These are phyloP conservation scores for Trichomycterus rosablanca DNA, from an alignment of 2,113 vertebrate genomes.

Conservation along the genomic window DNA sequence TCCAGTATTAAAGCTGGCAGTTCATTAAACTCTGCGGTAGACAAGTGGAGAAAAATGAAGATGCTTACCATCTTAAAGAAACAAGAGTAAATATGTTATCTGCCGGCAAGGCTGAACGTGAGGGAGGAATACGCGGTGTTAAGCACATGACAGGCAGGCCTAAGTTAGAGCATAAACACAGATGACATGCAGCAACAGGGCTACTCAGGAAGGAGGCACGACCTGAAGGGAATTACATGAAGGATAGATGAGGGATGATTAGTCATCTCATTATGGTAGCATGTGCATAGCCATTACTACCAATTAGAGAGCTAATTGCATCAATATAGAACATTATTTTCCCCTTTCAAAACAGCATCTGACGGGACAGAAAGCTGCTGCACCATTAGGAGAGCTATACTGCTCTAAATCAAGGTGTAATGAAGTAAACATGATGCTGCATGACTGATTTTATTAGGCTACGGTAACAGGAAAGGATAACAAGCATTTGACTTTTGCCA, in stretches of 20 bases:
- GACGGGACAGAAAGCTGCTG: conserved; percentile 37
- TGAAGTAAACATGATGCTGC: neutral
- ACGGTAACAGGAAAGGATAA: too few species aligned
- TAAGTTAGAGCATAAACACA: conserved; percentile 17
- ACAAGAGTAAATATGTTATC: neutral
- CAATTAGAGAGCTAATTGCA: conserved; percentile 75
- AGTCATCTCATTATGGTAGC: conserved; percentile 67
- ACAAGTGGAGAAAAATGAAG: too few species aligned
- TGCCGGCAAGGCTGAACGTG: neutral
- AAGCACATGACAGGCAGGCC: conserved; percentile 18
- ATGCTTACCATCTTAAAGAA: too few species aligned
- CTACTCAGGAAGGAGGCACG: conserved; percentile 58
- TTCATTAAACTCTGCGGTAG: too few species aligned
- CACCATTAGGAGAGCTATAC: conserved; percentile 6
- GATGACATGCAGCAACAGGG: conserved; percentile 39
- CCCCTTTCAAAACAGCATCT: conserved; percentile 46
- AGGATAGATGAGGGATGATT: conserved; percentile 59
- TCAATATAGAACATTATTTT: conserved; percentile 67
- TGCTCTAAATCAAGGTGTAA: neutral
- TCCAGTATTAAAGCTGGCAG: neutral
- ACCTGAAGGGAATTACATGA: conserved; percentile 69
- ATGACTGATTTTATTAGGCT: conserved; percentile 1
- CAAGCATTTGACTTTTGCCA: too few species aligned
- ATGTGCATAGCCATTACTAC: conserved; percentile 69
- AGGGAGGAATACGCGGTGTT: too few species aligned